Conservation (phyloP, 64 coral and sea anemone genomes). For the Orbicella faveolata region DNA sequence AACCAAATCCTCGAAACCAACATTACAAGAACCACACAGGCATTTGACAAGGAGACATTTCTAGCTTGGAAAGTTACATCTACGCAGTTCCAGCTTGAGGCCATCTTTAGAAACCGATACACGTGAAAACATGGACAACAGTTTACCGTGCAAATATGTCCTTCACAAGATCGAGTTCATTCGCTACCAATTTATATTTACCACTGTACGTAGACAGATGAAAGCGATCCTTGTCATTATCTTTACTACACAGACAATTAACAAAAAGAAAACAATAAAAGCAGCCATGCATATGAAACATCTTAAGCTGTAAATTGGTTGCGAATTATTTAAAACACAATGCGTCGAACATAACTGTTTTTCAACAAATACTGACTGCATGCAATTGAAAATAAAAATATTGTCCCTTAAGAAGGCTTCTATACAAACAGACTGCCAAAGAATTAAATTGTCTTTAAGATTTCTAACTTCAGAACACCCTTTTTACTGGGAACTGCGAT, state of each 20-base stretch:
- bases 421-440: too few relatives aligned
- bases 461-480: too few relatives aligned
- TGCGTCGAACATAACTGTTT: neutral
- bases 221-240: neutral
- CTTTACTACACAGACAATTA: neutral
- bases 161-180: neutral
- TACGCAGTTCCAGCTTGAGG: too few relatives aligned
- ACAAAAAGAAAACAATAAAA: neutral
- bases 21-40: too few relatives aligned
- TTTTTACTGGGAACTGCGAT: too few relatives aligned
- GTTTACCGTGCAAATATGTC: too few relatives aligned
- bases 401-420: neutral
- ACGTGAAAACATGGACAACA: too few relatives aligned
- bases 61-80: too few relatives aligned
- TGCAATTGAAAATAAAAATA: neutral
- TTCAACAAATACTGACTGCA: neutral
- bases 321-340: neutral
- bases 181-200: neutral
- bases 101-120: too few relatives aligned
- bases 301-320: neutral
- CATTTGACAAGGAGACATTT: too few relatives aligned
- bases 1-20: too few relatives aligned
- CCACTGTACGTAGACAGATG: neutral
- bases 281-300: neutral
- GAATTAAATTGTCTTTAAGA: too few relatives aligned